These are phyloP conservation scores for Lytechinus pictus DNA, from an alignment of 35 echinoderm and acorn worm species.

Conservation along the genomic window DNA sequence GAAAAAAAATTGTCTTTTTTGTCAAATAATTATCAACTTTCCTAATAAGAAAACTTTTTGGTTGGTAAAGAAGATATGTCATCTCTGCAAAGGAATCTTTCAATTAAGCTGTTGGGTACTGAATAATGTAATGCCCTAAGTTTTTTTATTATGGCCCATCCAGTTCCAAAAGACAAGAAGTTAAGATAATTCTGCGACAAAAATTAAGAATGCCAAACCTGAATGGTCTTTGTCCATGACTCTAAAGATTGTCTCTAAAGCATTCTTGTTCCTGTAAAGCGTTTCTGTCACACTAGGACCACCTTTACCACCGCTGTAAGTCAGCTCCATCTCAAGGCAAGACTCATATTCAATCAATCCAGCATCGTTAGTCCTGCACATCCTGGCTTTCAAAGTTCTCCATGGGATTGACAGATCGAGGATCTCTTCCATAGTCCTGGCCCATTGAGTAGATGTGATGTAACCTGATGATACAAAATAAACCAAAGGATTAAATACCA, in stretches of 20 bases:
- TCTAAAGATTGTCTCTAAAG: slow-evolving; percentile 96
- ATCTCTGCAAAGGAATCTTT: no score
- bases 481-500: no score
- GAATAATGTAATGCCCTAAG: no score
- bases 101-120: not conserved
- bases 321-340: slow-evolving; percentile 78
- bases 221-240: slow-evolving; percentile 96
- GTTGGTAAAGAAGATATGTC: no score
- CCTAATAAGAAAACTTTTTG: no score
- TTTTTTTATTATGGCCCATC: not conserved
- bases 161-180: no score
- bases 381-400: slow-evolving; percentile 73
- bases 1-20: no score
- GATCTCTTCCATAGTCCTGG: slow-evolving; percentile 80
- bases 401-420: slow-evolving; percentile 82
- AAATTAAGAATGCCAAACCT: slow-evolving; percentile 53
- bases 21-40: no score
- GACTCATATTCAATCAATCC: slow-evolving; percentile 84
- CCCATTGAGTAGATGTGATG: slow-evolving; percentile 87
- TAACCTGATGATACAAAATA: slow-evolving; percentile 48
- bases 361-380: slow-evolving; percentile 69
- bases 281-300: slow-evolving; percentile 94
- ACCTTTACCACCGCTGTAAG: slow-evolving; percentile 37
- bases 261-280: slow-evolving; percentile 85
- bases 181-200: not conserved